These are phyloP conservation scores for Cuculus canorus DNA, from an alignment of 2,797 vertebrate genomes.

Conservation along the genomic window DNA sequence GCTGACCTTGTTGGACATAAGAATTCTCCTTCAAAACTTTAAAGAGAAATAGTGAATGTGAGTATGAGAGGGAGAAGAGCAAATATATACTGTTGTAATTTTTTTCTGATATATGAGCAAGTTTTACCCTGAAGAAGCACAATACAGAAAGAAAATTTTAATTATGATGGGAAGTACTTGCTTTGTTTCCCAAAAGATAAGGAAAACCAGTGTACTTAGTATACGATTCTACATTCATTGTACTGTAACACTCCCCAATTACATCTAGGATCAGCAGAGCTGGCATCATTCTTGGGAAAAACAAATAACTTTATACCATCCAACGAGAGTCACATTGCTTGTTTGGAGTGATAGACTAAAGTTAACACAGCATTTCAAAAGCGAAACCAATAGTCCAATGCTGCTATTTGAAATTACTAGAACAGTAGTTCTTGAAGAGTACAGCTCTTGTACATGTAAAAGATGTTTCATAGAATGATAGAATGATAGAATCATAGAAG, in stretches of 20 bases:
- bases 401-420: neutral
- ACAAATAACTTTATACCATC: neutral
- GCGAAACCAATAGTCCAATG: neutral
- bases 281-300: neutral
- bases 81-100: neutral
- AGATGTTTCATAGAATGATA: neutral
- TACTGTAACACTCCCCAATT: neutral
- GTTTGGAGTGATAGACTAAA: neutral
- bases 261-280: neutral
- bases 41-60: neutral
- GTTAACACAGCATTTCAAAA: neutral
- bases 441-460: neutral
- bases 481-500: too few species aligned
- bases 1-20: neutral
- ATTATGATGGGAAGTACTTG: neutral
- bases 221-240: neutral
- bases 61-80: neutral
- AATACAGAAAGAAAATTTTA: neutral
- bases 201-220: neutral
- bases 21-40: neutral
- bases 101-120: neutral
- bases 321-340: accelerated
- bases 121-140: neutral
- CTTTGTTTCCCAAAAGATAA: neutral
- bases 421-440: neutral